Evolutionary conservation across 2,888 invertebrate genomes (phyloP), one percentile per base, ranked within the genome.

Genomic region (Epinotia brunnichana): DNA sequence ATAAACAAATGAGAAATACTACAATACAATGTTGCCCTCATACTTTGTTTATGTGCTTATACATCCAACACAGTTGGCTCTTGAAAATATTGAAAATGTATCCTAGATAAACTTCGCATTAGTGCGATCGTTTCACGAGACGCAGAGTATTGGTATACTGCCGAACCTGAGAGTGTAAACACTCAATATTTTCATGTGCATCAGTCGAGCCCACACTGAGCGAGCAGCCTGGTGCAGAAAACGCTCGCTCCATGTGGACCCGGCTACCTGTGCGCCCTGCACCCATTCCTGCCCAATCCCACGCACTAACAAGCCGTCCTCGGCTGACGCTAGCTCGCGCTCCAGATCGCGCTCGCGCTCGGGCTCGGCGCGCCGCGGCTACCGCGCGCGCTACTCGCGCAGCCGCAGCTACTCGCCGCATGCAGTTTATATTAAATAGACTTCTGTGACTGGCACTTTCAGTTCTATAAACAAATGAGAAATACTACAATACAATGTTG

Each of bases 331-430:
- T 77, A 81, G 82, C 53, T 75, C 78, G 67, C 76, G 74, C 70
- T 81, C 76, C 83, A 91, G 92, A 81, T 83, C 92, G 2, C 90
- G 92, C 2, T 95, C 95, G 80, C 94, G 95, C 70, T 95, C 95
- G 64, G 95, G 95, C 67, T 94, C 95, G 53, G 89, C 94, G 62
- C 87, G 92, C 19, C 90, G 92, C 76, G 88, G 84, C 66, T 91
- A 91, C 84, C 88, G 90, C 72, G 90, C 94, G 74, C 94, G 95
- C 77, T 95, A 95, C 85, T 95, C 96, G 48, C 94, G 95, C 77
- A 95, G 95, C 82, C 94, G 95, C 76, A 95, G 95, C 57, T 95
- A 95, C 85, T 95, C 95, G 29, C 95, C 94, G n/a, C n/a, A n/a
- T n/a, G n/a, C n/a, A 29, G 29, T 7, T 29, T 29, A 29, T 29